These are phyloP conservation scores for Nasua narica DNA, from an alignment of 2,797 vertebrate species.

Conservation along the genomic window DNA sequence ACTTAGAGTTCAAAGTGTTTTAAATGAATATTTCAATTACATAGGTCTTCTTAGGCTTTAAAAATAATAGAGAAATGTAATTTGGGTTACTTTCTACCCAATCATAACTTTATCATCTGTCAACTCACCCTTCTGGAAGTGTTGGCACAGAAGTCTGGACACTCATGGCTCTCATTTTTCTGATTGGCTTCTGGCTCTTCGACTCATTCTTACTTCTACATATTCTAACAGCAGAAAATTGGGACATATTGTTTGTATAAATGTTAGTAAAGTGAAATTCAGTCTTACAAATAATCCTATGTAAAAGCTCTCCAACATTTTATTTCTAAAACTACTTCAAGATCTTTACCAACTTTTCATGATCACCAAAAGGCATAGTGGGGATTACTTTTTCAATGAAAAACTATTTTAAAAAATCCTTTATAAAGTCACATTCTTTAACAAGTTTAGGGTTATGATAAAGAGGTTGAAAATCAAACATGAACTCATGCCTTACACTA, in stretches of 20 bases:
- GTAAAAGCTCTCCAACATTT: neutral
- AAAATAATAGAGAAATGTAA: constrained; percentile 59
- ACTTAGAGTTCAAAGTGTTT: constrained; percentile 30
- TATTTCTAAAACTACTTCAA: neutral
- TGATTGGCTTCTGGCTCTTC: neutral
- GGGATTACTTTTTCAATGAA: neutral
- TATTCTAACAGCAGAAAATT: neutral
- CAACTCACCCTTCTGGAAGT: constrained; percentile 49
- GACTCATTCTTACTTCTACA: constrained; percentile 3
- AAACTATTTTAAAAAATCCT: neutral
- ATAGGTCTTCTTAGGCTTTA: constrained; percentile 46
- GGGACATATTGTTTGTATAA: constrained; percentile 2
- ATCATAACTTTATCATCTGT: constrained; percentile 54
- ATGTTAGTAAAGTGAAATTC: constrained; percentile 17
- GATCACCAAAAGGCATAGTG: neutral
- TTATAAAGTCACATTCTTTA: neutral
- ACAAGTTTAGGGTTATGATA: neutral
- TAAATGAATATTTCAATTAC: constrained; percentile 63
- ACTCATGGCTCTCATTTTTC: neutral
- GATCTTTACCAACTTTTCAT: neutral
- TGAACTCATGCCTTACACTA: neutral
- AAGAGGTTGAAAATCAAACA: neutral
- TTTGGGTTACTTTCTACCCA: constrained; percentile 59
- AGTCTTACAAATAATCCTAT: neutral
- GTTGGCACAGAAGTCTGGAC: neutral